A percentile compares a stretch with the other conserved stretches of the same genome.
phyloP scores from a whole-genome alignment of 2,113 vertebrate genomes.

The Mungos mungo region DNA sequence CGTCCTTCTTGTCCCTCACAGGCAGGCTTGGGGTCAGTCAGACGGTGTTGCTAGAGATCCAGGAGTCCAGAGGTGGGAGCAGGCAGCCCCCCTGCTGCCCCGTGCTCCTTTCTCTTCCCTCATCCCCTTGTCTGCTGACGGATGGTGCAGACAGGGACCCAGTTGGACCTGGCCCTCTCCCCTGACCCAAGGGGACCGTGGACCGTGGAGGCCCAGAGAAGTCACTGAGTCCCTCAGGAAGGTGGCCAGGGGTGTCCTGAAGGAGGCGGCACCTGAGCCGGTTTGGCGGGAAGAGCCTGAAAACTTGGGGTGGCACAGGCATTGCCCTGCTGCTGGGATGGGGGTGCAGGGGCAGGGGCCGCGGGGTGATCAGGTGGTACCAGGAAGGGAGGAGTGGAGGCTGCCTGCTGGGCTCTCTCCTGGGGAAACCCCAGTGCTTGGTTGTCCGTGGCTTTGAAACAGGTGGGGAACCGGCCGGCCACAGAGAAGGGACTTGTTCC shows the following conservation, averaged over 20 bases:
- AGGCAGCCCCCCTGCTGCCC: fast-evolving
- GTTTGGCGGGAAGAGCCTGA: background rate
- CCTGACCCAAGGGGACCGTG: background rate
- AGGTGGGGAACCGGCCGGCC: background rate
- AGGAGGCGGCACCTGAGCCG: background rate
- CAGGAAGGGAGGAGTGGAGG: background rate
- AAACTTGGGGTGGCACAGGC: background rate
- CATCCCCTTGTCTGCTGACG: background rate
- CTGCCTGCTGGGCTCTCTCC: background rate
- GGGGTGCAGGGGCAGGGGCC: background rate
- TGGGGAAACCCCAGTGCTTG: too few relatives aligned
- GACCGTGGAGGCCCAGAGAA: background rate
- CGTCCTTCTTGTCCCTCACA: background rate
- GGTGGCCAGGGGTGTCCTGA: background rate
- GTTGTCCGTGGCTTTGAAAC: background rate
- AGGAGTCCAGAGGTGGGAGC: background rate
- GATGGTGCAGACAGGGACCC: background rate
- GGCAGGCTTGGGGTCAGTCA: background rate
- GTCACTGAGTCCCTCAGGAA: background rate
- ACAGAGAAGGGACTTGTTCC: background rate
- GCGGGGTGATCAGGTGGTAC: background rate
- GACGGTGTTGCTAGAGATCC: background rate
- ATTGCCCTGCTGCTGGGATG: background rate
- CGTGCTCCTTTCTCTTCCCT: background rate
- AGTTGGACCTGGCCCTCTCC: background rate